phyloP scores from a whole-genome alignment of 2,113 vertebrate genomes.

The Menidia beryllina region DNA sequence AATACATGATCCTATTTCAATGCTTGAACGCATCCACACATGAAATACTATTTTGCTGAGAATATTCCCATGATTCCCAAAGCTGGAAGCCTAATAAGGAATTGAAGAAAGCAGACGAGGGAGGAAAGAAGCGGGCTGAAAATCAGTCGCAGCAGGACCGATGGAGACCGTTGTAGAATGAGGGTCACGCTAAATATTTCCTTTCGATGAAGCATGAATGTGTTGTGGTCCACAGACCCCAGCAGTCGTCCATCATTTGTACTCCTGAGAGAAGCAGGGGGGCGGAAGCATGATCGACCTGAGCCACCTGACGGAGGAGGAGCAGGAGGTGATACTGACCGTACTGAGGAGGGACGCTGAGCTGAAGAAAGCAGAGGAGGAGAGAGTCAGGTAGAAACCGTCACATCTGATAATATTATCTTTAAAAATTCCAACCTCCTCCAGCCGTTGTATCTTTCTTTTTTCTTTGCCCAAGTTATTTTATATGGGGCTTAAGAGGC shows the following conservation, averaged over 20 bases:
- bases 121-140: too few species aligned
- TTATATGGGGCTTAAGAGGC: background rate
- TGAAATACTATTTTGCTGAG: too few species aligned
- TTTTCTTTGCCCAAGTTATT: background rate
- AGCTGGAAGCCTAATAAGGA: too few species aligned
- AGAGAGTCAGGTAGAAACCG: constrained; percentile 87
- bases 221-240: background rate
- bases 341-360: constrained; percentile 91
- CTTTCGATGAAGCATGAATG: too few species aligned
- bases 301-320: constrained; percentile 94
- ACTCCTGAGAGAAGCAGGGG: background rate
- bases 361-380: constrained; percentile 90
- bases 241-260: background rate
- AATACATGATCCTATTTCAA: too few species aligned
- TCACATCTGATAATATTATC: background rate
- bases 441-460: background rate
- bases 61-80: too few species aligned
- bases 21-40: too few species aligned
- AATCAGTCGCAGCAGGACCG: too few species aligned
- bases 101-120: too few species aligned
- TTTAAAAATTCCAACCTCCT: background rate
- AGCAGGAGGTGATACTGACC: constrained; percentile 90
- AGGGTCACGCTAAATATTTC: too few species aligned
- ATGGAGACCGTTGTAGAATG: too few species aligned
- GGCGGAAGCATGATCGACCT: constrained; percentile 92